These are phyloP conservation scores for Centruroides vittatus DNA, from an alignment of 1,140 invertebrate species.

Conservation along the genomic window DNA sequence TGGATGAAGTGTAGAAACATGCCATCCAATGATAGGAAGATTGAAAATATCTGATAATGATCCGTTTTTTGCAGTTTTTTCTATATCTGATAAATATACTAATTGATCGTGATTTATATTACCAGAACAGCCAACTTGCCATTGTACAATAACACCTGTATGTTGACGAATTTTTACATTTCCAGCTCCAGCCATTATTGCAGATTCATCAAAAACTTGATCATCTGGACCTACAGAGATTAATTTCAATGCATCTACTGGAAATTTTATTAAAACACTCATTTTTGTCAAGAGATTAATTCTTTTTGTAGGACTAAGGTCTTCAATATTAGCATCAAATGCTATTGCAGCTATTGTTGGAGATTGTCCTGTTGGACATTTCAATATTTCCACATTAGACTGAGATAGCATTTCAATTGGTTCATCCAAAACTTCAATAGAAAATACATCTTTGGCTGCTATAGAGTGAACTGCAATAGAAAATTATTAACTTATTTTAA, in stretches of 20 bases:
- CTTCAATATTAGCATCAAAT: conserved; percentile 25
- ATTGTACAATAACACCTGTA: conserved; percentile 37
- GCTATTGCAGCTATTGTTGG: conserved; percentile 27
- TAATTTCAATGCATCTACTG: conserved; percentile 33
- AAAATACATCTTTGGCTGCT: conserved; percentile 36
- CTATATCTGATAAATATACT: conserved; percentile 41
- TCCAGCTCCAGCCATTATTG: conserved; percentile 42
- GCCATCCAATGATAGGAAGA: conserved; percentile 48
- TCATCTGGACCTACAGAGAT: conserved; percentile 22
- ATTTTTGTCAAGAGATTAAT: conserved; percentile 22
- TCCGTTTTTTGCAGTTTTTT: conserved; percentile 44
- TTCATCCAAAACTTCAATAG: conserved; percentile 36
- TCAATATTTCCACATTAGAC: neutral
- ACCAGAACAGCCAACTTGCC: conserved; percentile 51
- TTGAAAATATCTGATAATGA: conserved; percentile 42
- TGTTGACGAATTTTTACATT: conserved; percentile 35
- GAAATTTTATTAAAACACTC: conserved; percentile 22
- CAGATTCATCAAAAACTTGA: conserved; percentile 28
- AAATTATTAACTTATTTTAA: neutral
- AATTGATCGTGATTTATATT: conserved; percentile 40
- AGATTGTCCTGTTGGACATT: conserved; percentile 23
- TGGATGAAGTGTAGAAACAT: conserved; percentile 26
- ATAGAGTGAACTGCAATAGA: conserved; percentile 23
- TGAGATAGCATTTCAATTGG: conserved; percentile 3
- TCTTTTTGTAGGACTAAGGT: conserved; percentile 17